Base-by-base conservation (phyloP, 2,888 invertebrate genomes). In the Callyntrura guangdongensis region DNA sequence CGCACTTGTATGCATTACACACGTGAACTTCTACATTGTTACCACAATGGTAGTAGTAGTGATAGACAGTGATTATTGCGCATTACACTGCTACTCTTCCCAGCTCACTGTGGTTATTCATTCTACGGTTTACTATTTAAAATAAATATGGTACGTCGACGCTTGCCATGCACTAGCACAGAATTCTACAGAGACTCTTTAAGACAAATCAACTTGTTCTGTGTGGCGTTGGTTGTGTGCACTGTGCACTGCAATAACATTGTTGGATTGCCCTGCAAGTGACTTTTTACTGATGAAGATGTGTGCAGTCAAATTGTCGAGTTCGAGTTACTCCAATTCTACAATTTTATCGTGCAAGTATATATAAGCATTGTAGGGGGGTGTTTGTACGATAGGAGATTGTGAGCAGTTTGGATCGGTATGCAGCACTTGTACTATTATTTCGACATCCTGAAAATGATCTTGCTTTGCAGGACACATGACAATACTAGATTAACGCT, bases 181-280 rank as follows among this genome's bases (percentile, higher is more conserved):
- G 77, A 53, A 56, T 14, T 77, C 77, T 27, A 77, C 74, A 25
- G 77, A 53, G 53, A 53, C n/a, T 53, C 25, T n/a, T 14, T 11
- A 27, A 77, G 77, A 77, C 77, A 77, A 77, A 49, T 77, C 77
- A 77, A 77, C 77, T 77, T 77, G 77, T 53, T 77, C 49, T 53
- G 53, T 20, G 22, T 36, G 36, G 36, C 36, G 36, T 2, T 36
- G 36, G 25, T 25, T 14, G 11, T 77, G 72, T 5, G 20, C 9
- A 22, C n/a, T 4, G 36, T 49, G 53, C 77, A 25, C 25, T 53
- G 47, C 22, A 45, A 14, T 45, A 4, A 53, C 20, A 6, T 36
- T 36, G 9, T 11, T 64, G n/a, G n/a, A n/a, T n/a, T n/a, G n/a
- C n/a, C n/a, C n/a, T n/a, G 22, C 14, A 53, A 77, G 25, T 77